These are phyloP conservation scores for Tachysurus vachellii DNA, from an alignment of 2,113 vertebrate species.

Conservation along the genomic window DNA sequence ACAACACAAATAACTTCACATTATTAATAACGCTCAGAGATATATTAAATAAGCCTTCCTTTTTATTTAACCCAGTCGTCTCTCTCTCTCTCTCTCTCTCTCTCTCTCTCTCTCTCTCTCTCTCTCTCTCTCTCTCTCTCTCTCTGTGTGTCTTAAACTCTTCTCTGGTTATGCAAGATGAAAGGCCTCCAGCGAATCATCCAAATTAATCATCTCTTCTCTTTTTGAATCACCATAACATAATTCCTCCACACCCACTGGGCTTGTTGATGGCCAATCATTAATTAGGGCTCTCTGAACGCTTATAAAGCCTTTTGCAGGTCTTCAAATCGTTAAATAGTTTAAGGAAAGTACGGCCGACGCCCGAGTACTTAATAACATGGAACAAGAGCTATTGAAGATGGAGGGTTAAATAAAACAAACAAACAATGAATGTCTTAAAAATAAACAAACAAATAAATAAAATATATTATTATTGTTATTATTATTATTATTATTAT, in stretches of 20 bases:
- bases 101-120: too few relatives aligned
- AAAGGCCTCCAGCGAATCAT: background rate
- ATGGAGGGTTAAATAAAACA: slow-evolving; percentile 18
- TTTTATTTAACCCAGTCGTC: background rate
- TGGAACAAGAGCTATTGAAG: background rate
- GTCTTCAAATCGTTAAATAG: slow-evolving; percentile 36
- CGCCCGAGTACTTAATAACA: slow-evolving; percentile 21
- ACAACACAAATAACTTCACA: too few relatives aligned
- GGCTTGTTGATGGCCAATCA: slow-evolving; percentile 45
- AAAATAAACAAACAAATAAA: too few relatives aligned
- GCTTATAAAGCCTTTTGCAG: slow-evolving; percentile 31
- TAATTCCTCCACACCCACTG: slow-evolving; percentile 16
- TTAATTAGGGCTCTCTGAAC: slow-evolving; percentile 45
- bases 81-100: too few relatives aligned
- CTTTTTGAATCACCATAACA: background rate
- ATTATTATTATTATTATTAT: too few relatives aligned
- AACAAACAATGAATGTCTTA: background rate
- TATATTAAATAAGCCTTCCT: background rate
- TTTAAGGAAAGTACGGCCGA: background rate
- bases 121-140: too few relatives aligned
- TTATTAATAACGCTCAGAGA: background rate
- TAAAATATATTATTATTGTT: too few relatives aligned
- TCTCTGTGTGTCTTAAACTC: too few relatives aligned
- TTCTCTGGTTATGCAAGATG: background rate
- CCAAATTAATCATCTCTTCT: background rate